Evolutionary conservation across 2,113 vertebrate species (phyloP).

Genomic region (Saccopteryx bilineata): DNA sequence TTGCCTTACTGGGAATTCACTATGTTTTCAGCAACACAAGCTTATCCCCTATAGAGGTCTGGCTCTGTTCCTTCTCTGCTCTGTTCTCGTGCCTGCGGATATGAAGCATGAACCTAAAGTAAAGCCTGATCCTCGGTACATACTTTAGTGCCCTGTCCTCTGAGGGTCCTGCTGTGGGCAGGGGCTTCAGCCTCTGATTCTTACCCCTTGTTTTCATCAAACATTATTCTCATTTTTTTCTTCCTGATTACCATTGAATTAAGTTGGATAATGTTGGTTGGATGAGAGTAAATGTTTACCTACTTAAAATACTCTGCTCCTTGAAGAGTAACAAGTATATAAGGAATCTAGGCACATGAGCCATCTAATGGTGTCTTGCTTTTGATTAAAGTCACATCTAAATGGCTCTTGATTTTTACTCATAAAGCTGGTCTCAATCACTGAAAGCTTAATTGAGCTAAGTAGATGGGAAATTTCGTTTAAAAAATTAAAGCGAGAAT

Average conservation of each 20-base stretch:
- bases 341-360: background rate
- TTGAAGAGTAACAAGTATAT: background rate
- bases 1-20: background rate
- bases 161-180: background rate
- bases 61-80: background rate
- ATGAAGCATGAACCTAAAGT: background rate
- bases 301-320: background rate
- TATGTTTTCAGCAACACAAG: background rate
- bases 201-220: background rate
- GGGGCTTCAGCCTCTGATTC: background rate
- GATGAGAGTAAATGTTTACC: background rate
- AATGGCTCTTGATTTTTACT: background rate
- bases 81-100: background rate
- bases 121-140: background rate
- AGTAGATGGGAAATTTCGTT: background rate
- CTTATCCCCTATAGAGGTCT: background rate
- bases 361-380: background rate
- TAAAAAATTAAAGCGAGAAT: conserved; percentile 24
- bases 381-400: background rate
- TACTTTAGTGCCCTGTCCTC: background rate
- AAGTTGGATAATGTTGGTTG: conserved; percentile 17
- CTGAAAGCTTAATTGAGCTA: background rate
- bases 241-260: background rate
- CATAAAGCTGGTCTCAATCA: background rate
- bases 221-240: background rate